Percentiles rank a stretch among this genome's conserved stretches.
Evolutionary conservation across 2,797 vertebrate genomes (phyloP).

Genomic region (Schizopygopsis pylzovi): DNA sequence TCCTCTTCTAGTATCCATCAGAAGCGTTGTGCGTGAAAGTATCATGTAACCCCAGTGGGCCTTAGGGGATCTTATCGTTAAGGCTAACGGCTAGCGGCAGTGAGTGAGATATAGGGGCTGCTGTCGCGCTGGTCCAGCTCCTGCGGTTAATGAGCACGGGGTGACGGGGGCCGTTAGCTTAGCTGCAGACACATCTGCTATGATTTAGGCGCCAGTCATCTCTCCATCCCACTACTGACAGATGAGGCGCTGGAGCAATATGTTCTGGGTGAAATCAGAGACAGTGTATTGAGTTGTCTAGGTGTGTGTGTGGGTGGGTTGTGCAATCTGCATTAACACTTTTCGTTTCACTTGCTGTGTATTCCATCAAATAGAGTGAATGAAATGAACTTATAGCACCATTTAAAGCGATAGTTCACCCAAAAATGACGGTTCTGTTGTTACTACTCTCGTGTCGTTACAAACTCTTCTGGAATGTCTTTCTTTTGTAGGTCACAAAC

Average conservation of each 20-base stretch:
- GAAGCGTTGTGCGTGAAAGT: conserved; percentile 31
- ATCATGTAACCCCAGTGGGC: conserved; percentile 51
- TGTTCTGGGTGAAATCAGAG: conserved; percentile 59
- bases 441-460: neutral
- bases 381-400: neutral
- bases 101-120: conserved; percentile 54
- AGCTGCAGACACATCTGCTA: conserved; percentile 58
- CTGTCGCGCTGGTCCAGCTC: conserved; percentile 41
- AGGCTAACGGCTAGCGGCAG: conserved; percentile 31
- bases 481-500: neutral
- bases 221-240: conserved; percentile 38
- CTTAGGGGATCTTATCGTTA: conserved; percentile 38
- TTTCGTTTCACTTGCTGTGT: conserved; percentile 22
- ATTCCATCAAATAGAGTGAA: neutral
- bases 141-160: conserved; percentile 48
- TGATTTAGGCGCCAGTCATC: conserved; percentile 58
- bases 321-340: conserved; percentile 25
- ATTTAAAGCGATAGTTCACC: neutral
- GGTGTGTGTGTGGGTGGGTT: conserved; percentile 36
- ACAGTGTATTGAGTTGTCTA: conserved; percentile 53
- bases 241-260: conserved; percentile 48
- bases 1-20: neutral
- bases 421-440: neutral
- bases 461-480: neutral
- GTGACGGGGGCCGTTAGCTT: conserved; percentile 33